Percentiles rank a stretch among this genome's conserved stretches.
phyloP scores from a whole-genome alignment of 2,113 vertebrate species.

The Macquaria ambigua region DNA sequence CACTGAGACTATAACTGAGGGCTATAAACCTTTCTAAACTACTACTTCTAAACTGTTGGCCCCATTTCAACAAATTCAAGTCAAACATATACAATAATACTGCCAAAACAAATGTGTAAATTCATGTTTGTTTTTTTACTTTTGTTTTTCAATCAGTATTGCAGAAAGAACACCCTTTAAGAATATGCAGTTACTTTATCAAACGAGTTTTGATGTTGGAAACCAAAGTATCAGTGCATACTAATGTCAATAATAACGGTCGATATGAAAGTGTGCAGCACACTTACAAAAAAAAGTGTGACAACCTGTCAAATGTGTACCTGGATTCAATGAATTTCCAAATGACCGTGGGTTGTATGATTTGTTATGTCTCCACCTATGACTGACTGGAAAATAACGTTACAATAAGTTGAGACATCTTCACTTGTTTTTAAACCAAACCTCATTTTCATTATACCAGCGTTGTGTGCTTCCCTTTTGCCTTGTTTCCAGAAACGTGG shows the following conservation, averaged over 20 bases:
- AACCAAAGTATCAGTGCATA: background rate
- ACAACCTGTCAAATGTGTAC: background rate
- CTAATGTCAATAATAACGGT: background rate
- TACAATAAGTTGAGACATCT: background rate
- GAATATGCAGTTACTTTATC: no score
- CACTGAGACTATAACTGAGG: constrained; percentile 6
- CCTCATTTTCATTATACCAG: background rate
- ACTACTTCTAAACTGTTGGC: no score
- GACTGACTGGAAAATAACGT: background rate
- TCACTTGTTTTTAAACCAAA: background rate
- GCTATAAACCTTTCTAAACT: background rate
- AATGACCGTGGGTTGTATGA: background rate
- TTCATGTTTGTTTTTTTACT: background rate
- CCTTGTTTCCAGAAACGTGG: background rate
- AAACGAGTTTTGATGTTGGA: no score
- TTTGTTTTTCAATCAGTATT: no score
- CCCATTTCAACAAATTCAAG: background rate
- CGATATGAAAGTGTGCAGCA: background rate
- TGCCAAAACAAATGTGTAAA: background rate
- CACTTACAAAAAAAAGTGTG: background rate
- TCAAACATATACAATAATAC: constrained; percentile 4
- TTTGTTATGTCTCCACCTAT: background rate
- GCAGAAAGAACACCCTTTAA: no score
- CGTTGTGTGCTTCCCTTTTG: background rate
- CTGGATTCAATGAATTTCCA: background rate